phyloP scores from a whole-genome alignment of 2,888 invertebrate genomes.

The Lasioglossum zephyrum region DNA sequence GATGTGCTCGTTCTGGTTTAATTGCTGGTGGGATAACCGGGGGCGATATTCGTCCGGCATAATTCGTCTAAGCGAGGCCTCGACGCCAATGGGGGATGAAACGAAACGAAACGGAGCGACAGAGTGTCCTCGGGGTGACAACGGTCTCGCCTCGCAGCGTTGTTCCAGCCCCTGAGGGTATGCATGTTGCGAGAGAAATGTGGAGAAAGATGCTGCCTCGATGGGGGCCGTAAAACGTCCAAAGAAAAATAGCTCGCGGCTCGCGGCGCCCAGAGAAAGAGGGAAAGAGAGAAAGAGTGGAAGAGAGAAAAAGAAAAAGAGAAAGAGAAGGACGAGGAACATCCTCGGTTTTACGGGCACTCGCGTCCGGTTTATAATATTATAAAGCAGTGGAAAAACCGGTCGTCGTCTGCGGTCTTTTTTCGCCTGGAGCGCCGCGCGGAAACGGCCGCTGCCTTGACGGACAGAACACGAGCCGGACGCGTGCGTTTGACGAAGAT shows the following conservation, averaged over 20 bases:
- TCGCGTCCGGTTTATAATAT: constrained; percentile 47
- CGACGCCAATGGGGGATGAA: background rate
- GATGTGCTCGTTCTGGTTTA: background rate
- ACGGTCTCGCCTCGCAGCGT: background rate
- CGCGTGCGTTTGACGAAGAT: constrained; percentile 9
- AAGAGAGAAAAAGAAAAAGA: background rate
- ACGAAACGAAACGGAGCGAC: background rate
- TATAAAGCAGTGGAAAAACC: constrained; percentile 31
- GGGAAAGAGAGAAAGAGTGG: background rate
- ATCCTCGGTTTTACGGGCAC: constrained; percentile 10
- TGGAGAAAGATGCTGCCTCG: background rate
- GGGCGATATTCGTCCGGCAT: constrained; percentile 2
- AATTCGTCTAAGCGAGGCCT: constrained; percentile 6
- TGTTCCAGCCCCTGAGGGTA: background rate
- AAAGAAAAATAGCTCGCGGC: constrained; percentile 10
- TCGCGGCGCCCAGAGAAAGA: background rate
- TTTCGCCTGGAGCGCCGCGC: background rate
- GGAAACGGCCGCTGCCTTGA: background rate
- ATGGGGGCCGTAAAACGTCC: constrained; percentile 4
- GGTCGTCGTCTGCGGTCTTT: background rate
- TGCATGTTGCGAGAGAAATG: background rate
- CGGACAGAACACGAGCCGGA: background rate
- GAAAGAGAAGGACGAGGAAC: background rate
- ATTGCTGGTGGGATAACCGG: constrained; percentile 5
- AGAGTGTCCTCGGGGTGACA: background rate